Base-by-base conservation (phyloP, 1,140 invertebrate species). In the Euwallacea fornicatus region DNA sequence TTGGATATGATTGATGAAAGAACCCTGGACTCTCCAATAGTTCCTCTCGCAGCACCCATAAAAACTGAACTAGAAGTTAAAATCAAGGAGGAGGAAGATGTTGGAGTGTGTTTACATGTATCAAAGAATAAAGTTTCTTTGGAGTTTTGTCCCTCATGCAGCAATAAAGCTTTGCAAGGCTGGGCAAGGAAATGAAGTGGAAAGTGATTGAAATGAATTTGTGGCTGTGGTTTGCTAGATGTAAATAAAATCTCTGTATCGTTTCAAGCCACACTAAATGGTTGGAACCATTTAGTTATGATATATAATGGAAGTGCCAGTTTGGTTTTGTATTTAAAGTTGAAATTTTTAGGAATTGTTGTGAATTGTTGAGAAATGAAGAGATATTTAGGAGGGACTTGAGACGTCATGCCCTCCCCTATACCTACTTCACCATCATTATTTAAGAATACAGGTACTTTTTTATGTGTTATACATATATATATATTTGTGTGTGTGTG, bases 101-200 rank as follows among this genome's bases (percentile, higher is more conserved):
- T 77, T 42, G 85, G 85, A 50, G 80, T 87, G 7, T 87, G 86
- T 72, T 77, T 87, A 4, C 85, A 87, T 69, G 82, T 87, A 8
- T 84, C 84, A 59, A 81, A 82, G 67, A 82, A 82, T 53, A 82
- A 80, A 78, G 82, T 86, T 58, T 86, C 85, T 4, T 73, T 87
- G 53, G 85, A 86, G 74, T 86, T 83, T 71, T 87, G 85, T 73
- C 78, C 82, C 0, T 81, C 76, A 58, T 87, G 85, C 61, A 78
- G 79, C 46, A 78, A 79, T 44, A 82, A 79, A 69, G 77, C 82
- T 0, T 56, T 66, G 53, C 53, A 75, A 55, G 71, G 74, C 10
- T 81, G 77, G 71, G 72, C 62, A 42, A 7, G 15, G 7, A 71
- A 9, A 7, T 71, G 62, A 71, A 58, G 11, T 61, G 11, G 15